Percentiles rank a stretch among this genome's conserved stretches.
Evolutionary conservation across 2,113 vertebrate genomes (phyloP).

Genomic region (Elephantulus edwardii): DNA sequence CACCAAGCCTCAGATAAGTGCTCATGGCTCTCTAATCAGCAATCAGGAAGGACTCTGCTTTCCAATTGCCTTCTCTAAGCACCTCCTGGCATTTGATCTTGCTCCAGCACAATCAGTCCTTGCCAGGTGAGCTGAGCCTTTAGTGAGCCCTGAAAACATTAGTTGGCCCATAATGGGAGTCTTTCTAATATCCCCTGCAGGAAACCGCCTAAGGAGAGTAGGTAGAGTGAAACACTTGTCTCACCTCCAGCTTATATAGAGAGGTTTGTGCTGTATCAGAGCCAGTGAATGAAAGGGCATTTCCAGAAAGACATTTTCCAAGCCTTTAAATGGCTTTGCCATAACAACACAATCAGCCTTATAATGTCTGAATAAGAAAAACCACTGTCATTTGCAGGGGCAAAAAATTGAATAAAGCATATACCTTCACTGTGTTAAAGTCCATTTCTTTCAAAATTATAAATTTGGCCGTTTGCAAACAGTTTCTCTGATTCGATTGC

Average conservation of each 20-base stretch:
- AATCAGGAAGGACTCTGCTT: neutral
- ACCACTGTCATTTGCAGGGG: conserved; percentile 45
- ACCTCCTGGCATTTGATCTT: neutral
- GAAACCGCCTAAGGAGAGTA: neutral
- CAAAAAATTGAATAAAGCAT: neutral
- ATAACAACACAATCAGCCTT: neutral
- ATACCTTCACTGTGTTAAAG: conserved; percentile 19
- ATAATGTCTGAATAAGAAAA: conserved; percentile 48
- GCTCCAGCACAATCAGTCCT: neutral
- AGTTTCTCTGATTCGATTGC: conserved; percentile 42
- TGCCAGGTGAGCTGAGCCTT: neutral
- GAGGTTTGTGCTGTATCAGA: conserved; percentile 22
- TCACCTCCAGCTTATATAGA: neutral
- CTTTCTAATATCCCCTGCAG: neutral
- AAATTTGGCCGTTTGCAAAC: conserved; percentile 51
- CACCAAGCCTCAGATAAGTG: neutral
- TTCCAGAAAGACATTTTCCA: conserved; percentile 44
- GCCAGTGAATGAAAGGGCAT: neutral
- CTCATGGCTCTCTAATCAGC: conserved; percentile 21
- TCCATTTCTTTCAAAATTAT: conserved; percentile 42
- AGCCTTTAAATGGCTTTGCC: conserved; percentile 24
- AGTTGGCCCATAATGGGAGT: neutral
- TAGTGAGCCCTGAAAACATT: neutral
- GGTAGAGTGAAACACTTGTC: neutral
- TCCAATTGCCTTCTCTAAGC: neutral